Conservation (phyloP, 2,113 vertebrate genomes). For the Oncorhynchus clarkii region DNA sequence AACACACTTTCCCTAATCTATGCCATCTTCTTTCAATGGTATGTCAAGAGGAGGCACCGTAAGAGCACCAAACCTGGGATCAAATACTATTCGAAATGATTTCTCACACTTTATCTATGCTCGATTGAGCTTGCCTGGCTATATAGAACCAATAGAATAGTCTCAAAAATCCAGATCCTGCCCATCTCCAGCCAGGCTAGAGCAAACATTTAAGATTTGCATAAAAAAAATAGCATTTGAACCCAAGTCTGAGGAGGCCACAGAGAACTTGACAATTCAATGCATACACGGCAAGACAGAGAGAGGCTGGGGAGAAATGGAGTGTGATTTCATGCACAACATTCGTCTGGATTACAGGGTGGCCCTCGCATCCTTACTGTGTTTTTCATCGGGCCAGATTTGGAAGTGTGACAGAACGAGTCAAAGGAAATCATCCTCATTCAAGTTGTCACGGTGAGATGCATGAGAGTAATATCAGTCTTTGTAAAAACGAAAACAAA, state of each 20-base stretch:
- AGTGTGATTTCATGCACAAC: slow-evolving; percentile 33
- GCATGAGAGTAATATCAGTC: slow-evolving; percentile 4
- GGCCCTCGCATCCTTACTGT: slow-evolving; percentile 40
- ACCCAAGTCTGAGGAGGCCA: too few relatives aligned
- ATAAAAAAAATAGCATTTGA: too few relatives aligned
- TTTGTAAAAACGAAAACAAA: slow-evolving; percentile 32
- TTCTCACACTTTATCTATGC: too few relatives aligned
- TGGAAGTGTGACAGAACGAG: slow-evolving; percentile 46
- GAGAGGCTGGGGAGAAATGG: slow-evolving; percentile 28
- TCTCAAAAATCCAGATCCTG: too few relatives aligned
- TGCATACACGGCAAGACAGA: background rate
- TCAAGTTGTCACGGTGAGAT: slow-evolving; percentile 44
- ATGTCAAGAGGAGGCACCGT: background rate
- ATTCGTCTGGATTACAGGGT: slow-evolving; percentile 50
- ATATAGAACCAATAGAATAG: too few relatives aligned
- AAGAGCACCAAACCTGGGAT: background rate
- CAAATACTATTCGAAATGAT: too few relatives aligned
- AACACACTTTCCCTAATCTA: background rate
- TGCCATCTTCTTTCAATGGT: background rate
- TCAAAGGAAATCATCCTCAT: slow-evolving; percentile 62
- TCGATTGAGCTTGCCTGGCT: slow-evolving; percentile 2
- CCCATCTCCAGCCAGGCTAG: too few relatives aligned
- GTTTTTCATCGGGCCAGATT: slow-evolving; percentile 51
- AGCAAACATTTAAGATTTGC: too few relatives aligned
- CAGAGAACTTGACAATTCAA: background rate